These are phyloP conservation scores for Agrochola macilenta DNA, from an alignment of 2,888 invertebrate genomes.

Conservation along the genomic window DNA sequence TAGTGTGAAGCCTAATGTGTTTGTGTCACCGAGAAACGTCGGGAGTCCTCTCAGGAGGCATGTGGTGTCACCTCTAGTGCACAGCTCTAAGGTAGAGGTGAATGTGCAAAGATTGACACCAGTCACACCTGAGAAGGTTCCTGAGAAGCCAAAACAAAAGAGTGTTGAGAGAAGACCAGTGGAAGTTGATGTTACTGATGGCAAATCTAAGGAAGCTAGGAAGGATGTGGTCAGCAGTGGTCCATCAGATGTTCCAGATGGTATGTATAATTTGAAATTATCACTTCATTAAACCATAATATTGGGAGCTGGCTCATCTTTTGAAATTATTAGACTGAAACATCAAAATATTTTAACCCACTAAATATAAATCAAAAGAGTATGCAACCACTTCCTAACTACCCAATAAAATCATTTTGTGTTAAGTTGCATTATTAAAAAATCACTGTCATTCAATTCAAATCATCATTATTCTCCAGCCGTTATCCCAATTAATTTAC, in stretches of 20 bases:
- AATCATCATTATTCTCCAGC: neutral
- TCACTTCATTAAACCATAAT: neutral
- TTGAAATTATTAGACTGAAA: neutral
- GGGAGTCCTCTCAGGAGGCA: conserved; percentile 69
- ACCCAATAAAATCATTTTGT: neutral
- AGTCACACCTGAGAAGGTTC: conserved; percentile 63
- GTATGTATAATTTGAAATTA: conserved; percentile 65
- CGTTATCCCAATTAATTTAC: neutral
- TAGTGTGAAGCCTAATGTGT: conserved; percentile 66
- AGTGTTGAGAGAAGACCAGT: conserved; percentile 25
- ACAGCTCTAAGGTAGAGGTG: conserved; percentile 69
- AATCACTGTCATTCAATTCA: neutral
- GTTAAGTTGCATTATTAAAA: neutral
- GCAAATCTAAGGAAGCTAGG: conserved; percentile 61
- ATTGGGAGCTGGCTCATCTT: neutral
- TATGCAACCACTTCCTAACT: no score
- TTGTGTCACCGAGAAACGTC: conserved; percentile 75
- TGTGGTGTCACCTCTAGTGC: conserved; percentile 68
- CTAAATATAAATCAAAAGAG: neutral
- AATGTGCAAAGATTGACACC: conserved; percentile 61
- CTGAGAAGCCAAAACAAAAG: conserved; percentile 55
- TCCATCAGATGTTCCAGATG: conserved; percentile 70
- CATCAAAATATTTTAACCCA: neutral
- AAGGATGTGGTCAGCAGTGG: conserved; percentile 11
- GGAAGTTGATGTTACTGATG: conserved; percentile 61